Evolutionary conservation across 2,888 invertebrate species (phyloP), one percentile per base, ranked within the genome.

Genomic region (Andrena trimmerana): DNA sequence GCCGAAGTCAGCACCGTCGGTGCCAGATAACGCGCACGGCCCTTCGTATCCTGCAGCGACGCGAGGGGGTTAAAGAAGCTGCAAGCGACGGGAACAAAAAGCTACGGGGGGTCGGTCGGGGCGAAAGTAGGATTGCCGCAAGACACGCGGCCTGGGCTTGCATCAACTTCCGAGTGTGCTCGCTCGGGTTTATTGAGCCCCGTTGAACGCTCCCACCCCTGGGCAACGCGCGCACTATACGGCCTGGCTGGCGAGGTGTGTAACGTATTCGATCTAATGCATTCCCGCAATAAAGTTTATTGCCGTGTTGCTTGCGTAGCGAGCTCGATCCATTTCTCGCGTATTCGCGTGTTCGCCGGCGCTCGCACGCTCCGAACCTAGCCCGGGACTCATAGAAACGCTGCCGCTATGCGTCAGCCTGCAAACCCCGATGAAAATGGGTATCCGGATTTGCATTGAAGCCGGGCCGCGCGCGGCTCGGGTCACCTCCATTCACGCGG

Each of bases 261-360:
- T 88, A 90, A 92, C 90, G 91, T 92, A 92, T 92, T 92, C 92
- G 91, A 93, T 93, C 91, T 93, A 93, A 93, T 93, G 92, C 91
- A 91, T 93, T 93, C 92, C 89, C 89, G 92, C 92, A 92, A 93
- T 93, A 93, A 93, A 93, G 88, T 93, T 93, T 93, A 93, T 92
- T 91, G 91, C 91, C 89, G 85, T 91, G 90, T 91, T 92, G 90
- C 91, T 90, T 89, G 89, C 89, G 87, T 89, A 87, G 57, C 72
- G 59, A 68, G 83, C 69, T 69, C 84, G 68, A 76, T 77, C 86
- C 78, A 78, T 80, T 81, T 80, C 71, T 70, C 69, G 70, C 82
- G 65, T 79, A 59, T 48, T 65, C 69, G 59, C 69, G 66, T 75
- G 81, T 75, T 67, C 67, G 75, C 70, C 27, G 65, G 81, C 68